These are phyloP conservation scores for Solea solea DNA, from an alignment of 2,113 vertebrate species.

Conservation along the genomic window DNA sequence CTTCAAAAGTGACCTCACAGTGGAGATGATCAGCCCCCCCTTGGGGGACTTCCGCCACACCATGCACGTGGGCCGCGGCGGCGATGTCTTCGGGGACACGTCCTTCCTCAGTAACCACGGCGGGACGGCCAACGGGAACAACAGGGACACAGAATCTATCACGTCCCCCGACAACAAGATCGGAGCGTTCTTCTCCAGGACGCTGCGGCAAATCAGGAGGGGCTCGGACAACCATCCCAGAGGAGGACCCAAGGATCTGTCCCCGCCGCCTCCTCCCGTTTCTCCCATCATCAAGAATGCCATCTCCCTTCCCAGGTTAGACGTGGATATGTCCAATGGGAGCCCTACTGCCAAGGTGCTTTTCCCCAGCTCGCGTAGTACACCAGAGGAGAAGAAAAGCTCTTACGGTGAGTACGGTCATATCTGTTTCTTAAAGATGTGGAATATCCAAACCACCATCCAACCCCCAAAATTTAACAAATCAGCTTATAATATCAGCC, in stretches of 20 bases:
- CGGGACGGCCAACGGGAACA: constrained; percentile 68
- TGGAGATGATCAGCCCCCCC: constrained; percentile 97
- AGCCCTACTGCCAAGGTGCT: constrained; percentile 78
- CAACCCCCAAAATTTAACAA: too few species aligned
- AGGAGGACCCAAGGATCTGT: constrained; percentile 73
- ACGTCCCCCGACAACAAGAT: constrained; percentile 78
- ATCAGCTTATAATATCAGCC: too few species aligned
- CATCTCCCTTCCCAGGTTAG: constrained; percentile 92
- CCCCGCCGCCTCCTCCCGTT: constrained; percentile 84
- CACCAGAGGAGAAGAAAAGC: constrained; percentile 81
- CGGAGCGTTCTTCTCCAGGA: constrained; percentile 88
- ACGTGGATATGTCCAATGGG: constrained; percentile 76
- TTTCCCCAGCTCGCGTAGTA: constrained; percentile 83
- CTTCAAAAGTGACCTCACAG: constrained; percentile 85
- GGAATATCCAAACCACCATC: too few species aligned
- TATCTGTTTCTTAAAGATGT: not conserved
- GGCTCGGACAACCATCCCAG: constrained; percentile 77
- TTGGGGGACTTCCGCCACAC: constrained; percentile 97
- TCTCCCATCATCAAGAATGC: constrained; percentile 98
- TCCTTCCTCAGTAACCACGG: constrained; percentile 97
- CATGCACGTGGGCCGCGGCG: constrained; percentile 95
- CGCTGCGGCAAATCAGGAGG: constrained; percentile 88
- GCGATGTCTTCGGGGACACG: constrained; percentile 96
- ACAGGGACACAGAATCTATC: constrained; percentile 74
- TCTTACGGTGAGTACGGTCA: constrained; percentile 85